Evolutionary conservation across 2,113 vertebrate genomes (phyloP), one percentile per base, ranked within the genome.

Genomic region (Turnix velox): DNA sequence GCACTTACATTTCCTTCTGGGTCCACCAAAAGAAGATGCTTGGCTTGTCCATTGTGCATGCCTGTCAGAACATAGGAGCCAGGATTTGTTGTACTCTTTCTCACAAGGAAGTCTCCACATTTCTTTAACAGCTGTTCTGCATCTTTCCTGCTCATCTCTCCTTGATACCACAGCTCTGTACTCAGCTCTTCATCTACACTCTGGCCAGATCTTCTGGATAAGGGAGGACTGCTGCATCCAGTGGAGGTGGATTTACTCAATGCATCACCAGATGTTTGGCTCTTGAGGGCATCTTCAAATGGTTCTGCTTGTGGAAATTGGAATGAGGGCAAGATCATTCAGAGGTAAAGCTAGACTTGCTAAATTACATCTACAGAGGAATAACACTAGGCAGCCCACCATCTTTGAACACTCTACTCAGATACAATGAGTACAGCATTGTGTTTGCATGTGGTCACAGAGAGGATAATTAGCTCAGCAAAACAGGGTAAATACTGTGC

Each of bases 21-120:
- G 81, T 99, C 99, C 96, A 99, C 98, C 51, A 99, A 96, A 93
- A 99, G 98, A 57, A 99, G 98, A 84, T 99, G 99, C 81, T 99
- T 99, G 95, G 98, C 98, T 87, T 99, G 98, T 81, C 99, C 98
- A 1, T 98, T 98, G 88, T 99, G 99, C 98, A 99, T 98, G 87
- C 99, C 99, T 1, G 99, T 99, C 95, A 99, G 97, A 33, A 99
- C 99, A 25, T 99, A 99, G 43, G 98, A 99, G 49, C 99, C 99
- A 0, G 99, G 98, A 96, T 99, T 99, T 1, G 98, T 99, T 58
- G 98, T 98, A 92, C 99, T 99, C 96, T 99, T 99, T 55, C 99
- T 98, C 76, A 99, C 99, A 1, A 99, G 98, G 96, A 99, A 99
- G 96, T 99, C 99, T 55, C 99, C 99, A 3, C 99, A 98, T 30